phyloP scores from a whole-genome alignment of 2,113 vertebrate species.

The Natator depressus region DNA sequence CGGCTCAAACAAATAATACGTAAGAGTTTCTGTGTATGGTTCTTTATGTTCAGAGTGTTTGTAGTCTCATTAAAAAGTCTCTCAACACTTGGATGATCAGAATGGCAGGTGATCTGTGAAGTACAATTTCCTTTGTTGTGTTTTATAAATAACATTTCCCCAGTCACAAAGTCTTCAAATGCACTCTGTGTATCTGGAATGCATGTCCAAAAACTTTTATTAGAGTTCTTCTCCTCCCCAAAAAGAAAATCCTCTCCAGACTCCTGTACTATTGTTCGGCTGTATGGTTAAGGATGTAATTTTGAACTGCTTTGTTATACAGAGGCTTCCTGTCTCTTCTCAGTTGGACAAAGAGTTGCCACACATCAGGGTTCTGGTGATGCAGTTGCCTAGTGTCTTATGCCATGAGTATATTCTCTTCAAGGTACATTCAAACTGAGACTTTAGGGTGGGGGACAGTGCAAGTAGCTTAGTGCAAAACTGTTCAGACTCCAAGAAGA shows the following conservation, averaged over 20 bases:
- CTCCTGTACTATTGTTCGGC: neutral
- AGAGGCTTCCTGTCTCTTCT: conserved; percentile 40
- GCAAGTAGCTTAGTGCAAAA: neutral
- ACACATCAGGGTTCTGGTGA: neutral
- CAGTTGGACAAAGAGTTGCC: conserved; percentile 35
- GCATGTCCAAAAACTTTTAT: neutral
- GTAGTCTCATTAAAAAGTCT: neutral
- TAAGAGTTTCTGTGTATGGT: neutral
- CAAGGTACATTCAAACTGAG: accelerated
- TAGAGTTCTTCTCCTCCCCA: accelerated
- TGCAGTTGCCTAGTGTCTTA: conserved; percentile 27
- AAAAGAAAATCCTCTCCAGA: neutral
- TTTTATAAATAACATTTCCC: conserved; percentile 40
- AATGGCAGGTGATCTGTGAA: conserved; percentile 49
- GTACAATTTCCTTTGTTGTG: neutral
- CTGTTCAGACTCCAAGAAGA: neutral
- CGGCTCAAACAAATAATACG: neutral
- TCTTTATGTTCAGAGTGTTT: neutral
- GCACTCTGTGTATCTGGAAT: neutral
- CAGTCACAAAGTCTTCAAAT: conserved; percentile 60
- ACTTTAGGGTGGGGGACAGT: neutral
- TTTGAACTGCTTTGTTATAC: neutral
- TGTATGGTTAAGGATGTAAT: neutral
- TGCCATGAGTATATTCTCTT: accelerated
- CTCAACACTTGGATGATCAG: accelerated